These are phyloP conservation scores for Sesamia nonagrioides DNA, from an alignment of 1,140 invertebrate species.

Conservation along the genomic window DNA sequence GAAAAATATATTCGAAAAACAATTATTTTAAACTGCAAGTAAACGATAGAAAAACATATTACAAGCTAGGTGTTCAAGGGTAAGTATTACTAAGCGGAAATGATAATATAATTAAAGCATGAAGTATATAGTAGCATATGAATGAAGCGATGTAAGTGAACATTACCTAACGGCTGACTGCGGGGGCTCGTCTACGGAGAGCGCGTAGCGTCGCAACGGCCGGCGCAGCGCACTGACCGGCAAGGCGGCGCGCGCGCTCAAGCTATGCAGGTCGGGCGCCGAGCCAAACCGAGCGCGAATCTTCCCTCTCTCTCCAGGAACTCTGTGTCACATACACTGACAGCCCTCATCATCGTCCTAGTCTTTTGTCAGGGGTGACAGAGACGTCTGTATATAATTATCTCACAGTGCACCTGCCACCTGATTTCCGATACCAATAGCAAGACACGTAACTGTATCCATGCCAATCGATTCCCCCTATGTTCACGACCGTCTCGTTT, in stretches of 20 bases:
- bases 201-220: constrained; percentile 89
- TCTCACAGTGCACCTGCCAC: background rate
- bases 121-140: constrained; percentile 9
- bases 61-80: constrained; percentile 14
- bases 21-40: background rate
- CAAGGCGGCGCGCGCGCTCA: constrained; percentile 85
- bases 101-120: constrained; percentile 38
- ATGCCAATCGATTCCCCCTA: no score
- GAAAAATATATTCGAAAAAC: background rate
- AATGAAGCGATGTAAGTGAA: background rate
- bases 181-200: constrained; percentile 90
- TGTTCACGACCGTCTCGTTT: no score
- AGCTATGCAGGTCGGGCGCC: constrained; percentile 85
- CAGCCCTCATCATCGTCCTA: constrained; percentile 40
- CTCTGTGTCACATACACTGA: constrained; percentile 72
- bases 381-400: background rate
- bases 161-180: constrained; percentile 80
- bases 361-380: background rate
- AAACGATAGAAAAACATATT: background rate
- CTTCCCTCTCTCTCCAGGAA: constrained; percentile 65
- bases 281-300: constrained; percentile 77
- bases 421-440: background rate
- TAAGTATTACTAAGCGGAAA: constrained; percentile 25
- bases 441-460: background rate
- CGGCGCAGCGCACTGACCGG: constrained; percentile 87